These are phyloP conservation scores for Lepetodrilus schrolli DNA, from an alignment of 2,888 invertebrate genomes.

Conservation along the genomic window DNA sequence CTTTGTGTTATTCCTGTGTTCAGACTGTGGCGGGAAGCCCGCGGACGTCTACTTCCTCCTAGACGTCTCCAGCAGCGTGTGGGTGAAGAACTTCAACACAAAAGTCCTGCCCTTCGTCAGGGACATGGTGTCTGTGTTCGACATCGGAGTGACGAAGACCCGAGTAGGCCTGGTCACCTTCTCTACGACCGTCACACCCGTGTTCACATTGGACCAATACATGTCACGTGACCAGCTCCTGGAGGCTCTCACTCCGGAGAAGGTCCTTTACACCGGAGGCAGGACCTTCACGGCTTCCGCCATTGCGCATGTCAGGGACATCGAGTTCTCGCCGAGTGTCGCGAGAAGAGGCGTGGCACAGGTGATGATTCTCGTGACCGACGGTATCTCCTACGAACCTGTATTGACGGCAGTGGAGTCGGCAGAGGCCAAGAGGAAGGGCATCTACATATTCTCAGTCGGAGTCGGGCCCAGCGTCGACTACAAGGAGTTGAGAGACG, in stretches of 20 bases:
- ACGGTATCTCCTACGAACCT: conserved; percentile 53
- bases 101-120: conserved; percentile 33
- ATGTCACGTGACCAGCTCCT: conserved; percentile 30
- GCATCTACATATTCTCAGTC: conserved; percentile 68
- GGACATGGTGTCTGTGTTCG: conserved; percentile 31
- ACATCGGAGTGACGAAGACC: conserved; percentile 31
- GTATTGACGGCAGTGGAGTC: conserved; percentile 49
- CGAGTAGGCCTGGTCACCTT: conserved; percentile 31
- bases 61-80: conserved; percentile 47
- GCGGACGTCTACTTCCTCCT: conserved; percentile 45
- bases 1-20: neutral
- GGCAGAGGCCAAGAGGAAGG: conserved; percentile 46
- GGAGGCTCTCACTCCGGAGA: neutral
- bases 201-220: conserved; percentile 41
- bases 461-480: conserved; percentile 68
- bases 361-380: conserved; percentile 43
- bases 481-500: conserved; percentile 57
- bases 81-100: conserved; percentile 44
- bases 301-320: conserved; percentile 27
- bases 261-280: conserved; percentile 24
- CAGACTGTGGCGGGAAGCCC: conserved; percentile 36
- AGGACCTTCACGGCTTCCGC: conserved; percentile 32
- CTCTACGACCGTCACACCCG: conserved; percentile 2
- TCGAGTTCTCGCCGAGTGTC: conserved; percentile 12
- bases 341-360: conserved; percentile 30